Evolutionary conservation across 2,888 invertebrate species (phyloP).

Genomic region (Macropis europaea): DNA sequence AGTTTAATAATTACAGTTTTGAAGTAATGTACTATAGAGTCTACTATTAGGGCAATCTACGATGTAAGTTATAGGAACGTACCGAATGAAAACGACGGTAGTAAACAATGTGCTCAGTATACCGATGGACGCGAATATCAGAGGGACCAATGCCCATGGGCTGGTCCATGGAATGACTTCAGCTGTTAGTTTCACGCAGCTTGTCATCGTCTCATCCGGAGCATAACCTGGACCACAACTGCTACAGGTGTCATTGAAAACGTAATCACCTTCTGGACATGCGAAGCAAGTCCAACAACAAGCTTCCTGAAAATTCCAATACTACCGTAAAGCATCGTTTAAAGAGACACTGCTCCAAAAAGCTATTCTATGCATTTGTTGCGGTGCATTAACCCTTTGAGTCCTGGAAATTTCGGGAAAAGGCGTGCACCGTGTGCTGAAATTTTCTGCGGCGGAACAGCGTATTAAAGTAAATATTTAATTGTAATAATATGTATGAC

Average conservation of each 20-base stretch:
- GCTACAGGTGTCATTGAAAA: conserved; percentile 83
- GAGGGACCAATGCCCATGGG: conserved; percentile 85
- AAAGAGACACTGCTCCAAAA: no score
- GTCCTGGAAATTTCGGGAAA: no score
- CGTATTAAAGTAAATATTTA: not conserved
- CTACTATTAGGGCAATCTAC: no score
- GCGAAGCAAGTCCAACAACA: conserved; percentile 88
- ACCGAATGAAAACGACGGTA: conserved; percentile 84
- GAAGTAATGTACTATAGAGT: no score
- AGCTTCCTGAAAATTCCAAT: conserved; percentile 79
- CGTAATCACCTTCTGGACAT: conserved; percentile 84
- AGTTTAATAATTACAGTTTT: no score
- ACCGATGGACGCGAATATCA: conserved; percentile 83
- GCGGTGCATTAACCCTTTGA: no score
- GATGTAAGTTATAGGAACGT: conserved; percentile 40
- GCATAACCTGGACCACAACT: conserved; percentile 82
- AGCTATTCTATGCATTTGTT: no score
- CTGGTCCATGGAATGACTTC: conserved; percentile 84
- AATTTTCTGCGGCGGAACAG: no score
- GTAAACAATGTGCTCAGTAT: conserved; percentile 84
- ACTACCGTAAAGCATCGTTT: not conserved
- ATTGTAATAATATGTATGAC: no score
- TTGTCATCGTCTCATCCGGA: conserved; percentile 80
- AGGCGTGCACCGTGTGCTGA: no score
- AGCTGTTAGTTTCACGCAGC: conserved; percentile 82